Evolutionary conservation across 1,140 invertebrate species (phyloP).

Genomic region (Drusus annulatus): DNA sequence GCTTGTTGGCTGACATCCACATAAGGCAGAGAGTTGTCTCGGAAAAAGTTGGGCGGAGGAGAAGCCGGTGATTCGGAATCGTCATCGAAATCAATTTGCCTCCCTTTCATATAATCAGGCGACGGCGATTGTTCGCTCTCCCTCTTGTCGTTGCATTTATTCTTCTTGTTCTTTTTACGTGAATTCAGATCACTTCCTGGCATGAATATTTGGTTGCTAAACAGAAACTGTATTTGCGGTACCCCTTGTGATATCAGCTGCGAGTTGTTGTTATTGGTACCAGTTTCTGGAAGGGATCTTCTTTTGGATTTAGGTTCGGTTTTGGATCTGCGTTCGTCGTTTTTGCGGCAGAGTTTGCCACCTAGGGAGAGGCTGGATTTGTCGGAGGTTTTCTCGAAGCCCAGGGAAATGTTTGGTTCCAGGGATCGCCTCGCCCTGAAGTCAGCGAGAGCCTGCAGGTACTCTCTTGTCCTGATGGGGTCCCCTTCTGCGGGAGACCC

Average conservation of each 20-base stretch:
- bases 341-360: background rate
- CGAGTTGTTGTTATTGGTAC: background rate
- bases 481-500: slow-evolving; percentile 55
- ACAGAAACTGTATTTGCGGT: slow-evolving; percentile 69
- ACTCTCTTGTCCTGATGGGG: slow-evolving; percentile 68
- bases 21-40: slow-evolving; percentile 65
- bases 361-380: background rate
- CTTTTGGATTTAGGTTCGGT: slow-evolving; percentile 54
- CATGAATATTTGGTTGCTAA: slow-evolving; percentile 66
- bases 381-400: slow-evolving; percentile 8
- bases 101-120: slow-evolving; percentile 37
- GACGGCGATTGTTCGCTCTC: slow-evolving; percentile 23
- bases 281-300: slow-evolving; percentile 41
- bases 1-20: slow-evolving; percentile 17
- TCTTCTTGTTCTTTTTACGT: slow-evolving; percentile 19
- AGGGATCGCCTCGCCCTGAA: slow-evolving; percentile 67
- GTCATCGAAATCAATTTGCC: slow-evolving; percentile 56
- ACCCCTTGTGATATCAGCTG: background rate
- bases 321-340: slow-evolving; percentile 34
- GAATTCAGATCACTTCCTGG: background rate
- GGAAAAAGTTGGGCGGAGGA: slow-evolving; percentile 64
- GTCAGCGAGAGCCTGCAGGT: slow-evolving; percentile 68
- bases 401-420: slow-evolving; percentile 39
- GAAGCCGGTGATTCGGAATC: slow-evolving; percentile 61
- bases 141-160: background rate